These are phyloP conservation scores for Sula dactylatra DNA, from an alignment of 2,113 vertebrate genomes.

Conservation along the genomic window DNA sequence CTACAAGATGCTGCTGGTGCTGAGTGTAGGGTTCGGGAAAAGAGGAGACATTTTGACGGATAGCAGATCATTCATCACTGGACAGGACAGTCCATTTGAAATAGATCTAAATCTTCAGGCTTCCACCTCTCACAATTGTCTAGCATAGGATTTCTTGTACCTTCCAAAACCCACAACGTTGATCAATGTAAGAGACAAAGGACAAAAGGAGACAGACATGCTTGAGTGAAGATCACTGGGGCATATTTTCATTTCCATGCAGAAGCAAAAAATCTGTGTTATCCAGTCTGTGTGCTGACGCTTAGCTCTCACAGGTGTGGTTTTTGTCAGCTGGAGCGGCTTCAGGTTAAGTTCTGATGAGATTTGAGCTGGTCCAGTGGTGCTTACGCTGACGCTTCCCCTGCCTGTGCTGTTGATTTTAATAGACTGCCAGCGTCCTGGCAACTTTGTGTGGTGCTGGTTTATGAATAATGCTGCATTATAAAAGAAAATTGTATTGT, in stretches of 20 bases:
- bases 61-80: background rate
- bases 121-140: background rate
- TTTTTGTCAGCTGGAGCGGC: background rate
- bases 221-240: background rate
- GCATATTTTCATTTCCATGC: slow-evolving; percentile 1
- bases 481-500: background rate
- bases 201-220: background rate
- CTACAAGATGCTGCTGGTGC: background rate
- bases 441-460: background rate
- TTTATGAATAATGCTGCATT: background rate
- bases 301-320: background rate
- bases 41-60: background rate
- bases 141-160: background rate
- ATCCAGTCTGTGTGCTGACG: background rate
- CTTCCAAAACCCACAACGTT: background rate
- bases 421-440: background rate
- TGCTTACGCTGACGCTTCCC: background rate
- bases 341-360: slow-evolving; percentile 3
- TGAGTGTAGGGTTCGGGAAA: background rate
- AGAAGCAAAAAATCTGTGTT: background rate
- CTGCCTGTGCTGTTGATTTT: background rate
- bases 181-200: background rate
- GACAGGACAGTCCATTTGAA: background rate
- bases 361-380: background rate
- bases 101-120: background rate